Percentiles rank a stretch among this genome's conserved stretches.
These are phyloP conservation scores for Scaptodrosophila lebanonensis DNA, from an alignment of 1,140 invertebrate species.

Conservation along the genomic window DNA sequence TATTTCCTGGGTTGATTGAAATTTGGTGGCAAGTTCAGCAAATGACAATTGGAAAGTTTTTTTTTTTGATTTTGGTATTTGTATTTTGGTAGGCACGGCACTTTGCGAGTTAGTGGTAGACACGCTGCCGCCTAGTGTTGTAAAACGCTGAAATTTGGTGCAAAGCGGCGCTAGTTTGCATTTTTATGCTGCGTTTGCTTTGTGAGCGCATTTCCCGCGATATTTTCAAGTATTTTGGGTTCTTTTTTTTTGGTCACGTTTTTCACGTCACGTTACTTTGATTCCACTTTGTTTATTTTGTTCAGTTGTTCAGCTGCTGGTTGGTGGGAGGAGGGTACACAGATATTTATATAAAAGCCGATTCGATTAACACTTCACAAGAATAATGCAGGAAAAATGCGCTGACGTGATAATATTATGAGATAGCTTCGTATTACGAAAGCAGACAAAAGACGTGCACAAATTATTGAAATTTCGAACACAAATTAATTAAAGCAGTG, in stretches of 20 bases:
- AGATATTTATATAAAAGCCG: constrained; percentile 24
- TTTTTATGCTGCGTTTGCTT: constrained; percentile 70
- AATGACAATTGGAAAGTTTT: too few species aligned
- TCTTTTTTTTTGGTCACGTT: constrained; percentile 2
- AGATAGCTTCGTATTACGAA: too few species aligned
- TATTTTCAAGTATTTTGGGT: constrained; percentile 23
- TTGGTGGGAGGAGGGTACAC: constrained; percentile 17
- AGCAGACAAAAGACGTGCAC: too few species aligned
- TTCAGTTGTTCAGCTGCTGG: constrained; percentile 18
- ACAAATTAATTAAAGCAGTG: too few species aligned
- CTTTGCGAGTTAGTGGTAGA: constrained; percentile 34
- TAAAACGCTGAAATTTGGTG: constrained; percentile 48
- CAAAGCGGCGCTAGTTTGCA: constrained; percentile 58
- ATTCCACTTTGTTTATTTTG: constrained; percentile 7
- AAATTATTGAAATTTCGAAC: too few species aligned
- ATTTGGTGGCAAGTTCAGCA: not conserved
- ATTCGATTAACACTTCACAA: constrained; percentile 63
- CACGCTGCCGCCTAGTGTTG: constrained; percentile 42
- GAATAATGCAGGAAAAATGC: too few species aligned
- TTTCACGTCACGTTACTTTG: constrained; percentile 2
- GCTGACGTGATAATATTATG: too few species aligned
- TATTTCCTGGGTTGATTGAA: constrained; percentile 8
- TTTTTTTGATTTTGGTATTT: constrained; percentile 4
- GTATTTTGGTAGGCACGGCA: not conserved
- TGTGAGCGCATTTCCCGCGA: constrained; percentile 61